These are phyloP conservation scores for Idris sp. DNA, from an alignment of 1,140 invertebrate species.

Conservation along the genomic window DNA sequence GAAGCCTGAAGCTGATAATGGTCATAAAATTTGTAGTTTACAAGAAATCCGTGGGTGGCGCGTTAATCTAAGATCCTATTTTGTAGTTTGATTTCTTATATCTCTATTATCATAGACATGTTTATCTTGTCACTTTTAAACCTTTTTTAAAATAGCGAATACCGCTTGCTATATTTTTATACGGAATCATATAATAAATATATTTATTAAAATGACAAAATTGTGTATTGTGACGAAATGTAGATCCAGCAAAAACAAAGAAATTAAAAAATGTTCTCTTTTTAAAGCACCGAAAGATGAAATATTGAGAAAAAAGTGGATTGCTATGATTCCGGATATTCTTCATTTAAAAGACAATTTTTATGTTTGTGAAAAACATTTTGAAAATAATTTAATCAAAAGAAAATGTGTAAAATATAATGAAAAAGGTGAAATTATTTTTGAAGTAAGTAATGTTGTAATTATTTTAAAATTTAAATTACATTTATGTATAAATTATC, in stretches of 20 bases:
- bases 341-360: neutral
- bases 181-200: too few species aligned
- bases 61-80: neutral
- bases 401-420: conserved; percentile 5
- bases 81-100: neutral
- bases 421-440: neutral
- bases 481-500: too few species aligned
- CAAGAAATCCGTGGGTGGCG: neutral
- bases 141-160: neutral
- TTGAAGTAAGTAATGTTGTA: too few species aligned
- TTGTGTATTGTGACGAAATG: conserved; percentile 1
- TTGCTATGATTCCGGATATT: neutral
- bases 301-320: conserved; percentile 1
- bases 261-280: neutral
- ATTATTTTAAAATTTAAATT: too few species aligned
- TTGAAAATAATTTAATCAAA: neutral
- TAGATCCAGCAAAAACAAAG: neutral
- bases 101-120: too few species aligned
- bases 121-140: neutral
- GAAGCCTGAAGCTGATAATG: neutral
- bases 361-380: conserved; percentile 9
- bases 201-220: conserved; percentile 21
- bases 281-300: conserved; percentile 4
- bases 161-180: too few species aligned
- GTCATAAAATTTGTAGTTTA: neutral